Conservation (phyloP, 2,797 vertebrate genomes). For the Novumbra hubbsi region DNA sequence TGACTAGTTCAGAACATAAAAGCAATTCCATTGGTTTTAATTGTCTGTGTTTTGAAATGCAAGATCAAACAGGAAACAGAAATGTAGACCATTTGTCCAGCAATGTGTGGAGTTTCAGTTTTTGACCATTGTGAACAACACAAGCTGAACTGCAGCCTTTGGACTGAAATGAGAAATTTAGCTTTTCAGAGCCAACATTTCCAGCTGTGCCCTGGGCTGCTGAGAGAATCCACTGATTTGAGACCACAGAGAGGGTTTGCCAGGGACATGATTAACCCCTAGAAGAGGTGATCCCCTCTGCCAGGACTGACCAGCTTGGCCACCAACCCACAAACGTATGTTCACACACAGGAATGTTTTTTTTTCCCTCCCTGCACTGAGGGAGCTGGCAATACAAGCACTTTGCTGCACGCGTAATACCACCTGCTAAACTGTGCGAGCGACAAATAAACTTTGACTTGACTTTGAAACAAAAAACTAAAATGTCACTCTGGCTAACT, state of each 20-base stretch:
- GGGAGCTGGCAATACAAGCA: no score
- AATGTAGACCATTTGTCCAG: no score
- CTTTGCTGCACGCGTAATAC: no score
- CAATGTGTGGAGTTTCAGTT: background rate
- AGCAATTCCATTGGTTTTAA: background rate
- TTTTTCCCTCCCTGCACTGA: no score
- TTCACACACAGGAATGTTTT: constrained; percentile 50
- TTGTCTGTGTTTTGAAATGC: background rate
- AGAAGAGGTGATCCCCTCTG: constrained; percentile 50
- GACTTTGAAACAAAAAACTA: background rate
- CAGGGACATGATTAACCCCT: constrained; percentile 61
- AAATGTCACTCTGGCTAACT: background rate
- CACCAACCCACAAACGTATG: constrained; percentile 51
- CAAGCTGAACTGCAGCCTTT: background rate
- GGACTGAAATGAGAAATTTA: constrained; percentile 60
- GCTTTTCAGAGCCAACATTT: constrained; percentile 77
- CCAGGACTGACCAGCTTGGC: constrained; percentile 25
- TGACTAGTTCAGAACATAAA: no score
- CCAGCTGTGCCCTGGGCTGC: constrained; percentile 78
- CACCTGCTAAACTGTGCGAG: no score
- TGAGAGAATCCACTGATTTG: constrained; percentile 61
- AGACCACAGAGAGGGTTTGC: constrained; percentile 45
- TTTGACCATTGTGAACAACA: background rate
- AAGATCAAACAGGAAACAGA: background rate
- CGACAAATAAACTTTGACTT: background rate